Base-by-base conservation (phyloP, 2,113 vertebrate genomes). In the Orientallactaga bullata region DNA sequence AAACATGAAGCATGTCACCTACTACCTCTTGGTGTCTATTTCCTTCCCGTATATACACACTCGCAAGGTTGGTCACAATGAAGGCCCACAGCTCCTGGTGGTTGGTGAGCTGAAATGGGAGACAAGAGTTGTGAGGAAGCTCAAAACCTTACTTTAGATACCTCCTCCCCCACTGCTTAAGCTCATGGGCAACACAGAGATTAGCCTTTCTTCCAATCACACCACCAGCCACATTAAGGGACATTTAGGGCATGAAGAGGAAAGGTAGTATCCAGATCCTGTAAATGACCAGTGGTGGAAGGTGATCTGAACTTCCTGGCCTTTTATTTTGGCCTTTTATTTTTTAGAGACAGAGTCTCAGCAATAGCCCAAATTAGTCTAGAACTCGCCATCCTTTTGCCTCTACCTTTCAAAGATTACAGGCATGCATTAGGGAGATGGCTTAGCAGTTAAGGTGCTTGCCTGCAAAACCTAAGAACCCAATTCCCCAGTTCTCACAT, bases 71-170 rank as follows among this genome's bases (percentile, higher is more conserved):
- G 78, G 99, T 99, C 83, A 99, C 99, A 0, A 99, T 99, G 83
- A 99, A 99, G 0, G 99, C 99, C 99, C 99, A 99, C 71, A 99
- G 97, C 91, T 99, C 99, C 97, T 99, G 99, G 95, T 99, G 99
- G 76, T 99, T 99, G 76, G 99, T 99, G 94, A 99, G 99, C 99
- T 99, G 95, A 5, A 96, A 95, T 0, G 15, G 7, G 39, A 92
- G 71, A 85, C 0, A 10, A 6, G 3, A 6, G 78, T 2, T 9
- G 7, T 69, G 17, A 83, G 63, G 42, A 60, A 18, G 47, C 12
- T 13, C 18, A 88, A 42, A 8, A 23, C 65, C 83, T 60, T 24
- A 26, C 24, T 39, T 42, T 20, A 17, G 55, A 61, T 9, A 23
- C 69, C 37, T 1, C 35, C 65, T 30, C 28, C 16, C n/a, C 42